Evolutionary conservation across 2,797 vertebrate genomes (phyloP).

Genomic region (Karalla daura): DNA sequence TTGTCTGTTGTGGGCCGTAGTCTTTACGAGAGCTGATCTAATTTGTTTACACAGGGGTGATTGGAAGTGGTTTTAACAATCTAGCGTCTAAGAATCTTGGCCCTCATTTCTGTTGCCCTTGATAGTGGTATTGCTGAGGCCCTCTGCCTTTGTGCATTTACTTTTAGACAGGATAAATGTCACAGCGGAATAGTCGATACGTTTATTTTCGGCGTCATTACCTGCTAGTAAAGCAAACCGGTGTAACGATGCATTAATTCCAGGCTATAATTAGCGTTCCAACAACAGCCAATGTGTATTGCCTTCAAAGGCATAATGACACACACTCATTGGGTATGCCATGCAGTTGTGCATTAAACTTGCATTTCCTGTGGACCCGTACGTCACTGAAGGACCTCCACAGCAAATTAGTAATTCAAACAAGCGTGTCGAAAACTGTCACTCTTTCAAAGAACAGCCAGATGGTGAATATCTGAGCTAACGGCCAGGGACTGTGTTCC

Average conservation of each 20-base stretch:
- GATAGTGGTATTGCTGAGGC: background rate
- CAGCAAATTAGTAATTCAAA: slow-evolving; percentile 68
- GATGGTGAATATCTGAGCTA: slow-evolving; percentile 68
- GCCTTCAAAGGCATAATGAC: slow-evolving; percentile 10
- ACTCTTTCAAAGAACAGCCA: slow-evolving; percentile 66
- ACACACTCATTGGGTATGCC: slow-evolving; percentile 9
- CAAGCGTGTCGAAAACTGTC: slow-evolving; percentile 63
- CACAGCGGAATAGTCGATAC: background rate
- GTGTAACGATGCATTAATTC: slow-evolving; percentile 15
- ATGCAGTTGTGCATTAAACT: slow-evolving; percentile 31
- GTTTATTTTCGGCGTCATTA: slow-evolving; percentile 26
- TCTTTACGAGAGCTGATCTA: slow-evolving; percentile 2
- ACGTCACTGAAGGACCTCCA: slow-evolving; percentile 49
- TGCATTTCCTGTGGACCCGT: slow-evolving; percentile 41
- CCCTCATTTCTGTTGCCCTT: background rate
- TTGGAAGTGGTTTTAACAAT: slow-evolving; percentile 14
- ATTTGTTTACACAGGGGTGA: background rate
- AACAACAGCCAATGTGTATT: slow-evolving; percentile 8
- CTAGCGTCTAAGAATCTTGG: background rate
- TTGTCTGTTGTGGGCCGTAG: background rate
- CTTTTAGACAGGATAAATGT: slow-evolving; percentile 11
- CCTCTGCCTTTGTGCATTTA: background rate
- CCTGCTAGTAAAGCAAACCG: slow-evolving; percentile 14
- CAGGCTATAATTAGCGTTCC: slow-evolving; percentile 19
- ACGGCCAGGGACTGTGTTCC: slow-evolving; percentile 45